These are phyloP conservation scores for Morpho deidamia DNA, from an alignment of 2,888 invertebrate genomes.

Conservation along the genomic window DNA sequence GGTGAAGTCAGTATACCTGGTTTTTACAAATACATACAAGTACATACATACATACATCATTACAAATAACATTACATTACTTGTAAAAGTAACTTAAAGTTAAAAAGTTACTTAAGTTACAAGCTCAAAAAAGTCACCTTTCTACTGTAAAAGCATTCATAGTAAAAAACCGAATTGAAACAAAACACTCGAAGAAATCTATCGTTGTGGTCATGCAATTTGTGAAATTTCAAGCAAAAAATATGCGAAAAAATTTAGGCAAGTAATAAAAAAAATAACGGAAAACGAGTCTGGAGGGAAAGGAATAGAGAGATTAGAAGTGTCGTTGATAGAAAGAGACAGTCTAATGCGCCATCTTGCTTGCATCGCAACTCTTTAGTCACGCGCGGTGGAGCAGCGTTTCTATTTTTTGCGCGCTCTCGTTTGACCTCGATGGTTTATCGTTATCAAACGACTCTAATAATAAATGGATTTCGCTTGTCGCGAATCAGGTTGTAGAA, in stretches of 20 bases:
- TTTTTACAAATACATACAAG: too few species aligned
- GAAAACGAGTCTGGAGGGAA: conserved; percentile 53
- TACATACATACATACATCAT: too few species aligned
- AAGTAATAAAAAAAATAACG: conserved; percentile 54
- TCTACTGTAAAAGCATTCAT: conserved; percentile 28
- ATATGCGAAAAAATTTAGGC: conserved; percentile 41
- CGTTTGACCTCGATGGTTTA: conserved; percentile 74
- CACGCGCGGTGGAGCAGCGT: conserved; percentile 70
- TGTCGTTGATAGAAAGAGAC: conserved; percentile 47
- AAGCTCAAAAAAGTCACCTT: background rate
- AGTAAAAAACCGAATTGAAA: conserved; percentile 25
- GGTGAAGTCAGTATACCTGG: too few species aligned
- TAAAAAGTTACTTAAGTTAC: background rate
- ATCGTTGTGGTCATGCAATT: conserved; percentile 55
- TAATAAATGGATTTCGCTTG: conserved; percentile 63
- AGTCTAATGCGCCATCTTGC: conserved; percentile 61
- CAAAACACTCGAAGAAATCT: conserved; percentile 30
- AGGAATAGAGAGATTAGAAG: conserved; percentile 37
- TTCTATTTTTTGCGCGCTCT: conserved; percentile 74
- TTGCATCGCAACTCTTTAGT: conserved; percentile 66
- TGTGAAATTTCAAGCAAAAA: conserved; percentile 63
- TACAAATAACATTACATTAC: too few species aligned
- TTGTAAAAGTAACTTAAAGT: too few species aligned
- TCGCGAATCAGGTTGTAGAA: conserved; percentile 48
- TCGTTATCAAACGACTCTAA: conserved; percentile 70